A percentile compares a stretch with the other conserved stretches of the same genome.
Evolutionary conservation across 2,888 invertebrate genomes (phyloP).

Genomic region (Drosophila pegasa): DNA sequence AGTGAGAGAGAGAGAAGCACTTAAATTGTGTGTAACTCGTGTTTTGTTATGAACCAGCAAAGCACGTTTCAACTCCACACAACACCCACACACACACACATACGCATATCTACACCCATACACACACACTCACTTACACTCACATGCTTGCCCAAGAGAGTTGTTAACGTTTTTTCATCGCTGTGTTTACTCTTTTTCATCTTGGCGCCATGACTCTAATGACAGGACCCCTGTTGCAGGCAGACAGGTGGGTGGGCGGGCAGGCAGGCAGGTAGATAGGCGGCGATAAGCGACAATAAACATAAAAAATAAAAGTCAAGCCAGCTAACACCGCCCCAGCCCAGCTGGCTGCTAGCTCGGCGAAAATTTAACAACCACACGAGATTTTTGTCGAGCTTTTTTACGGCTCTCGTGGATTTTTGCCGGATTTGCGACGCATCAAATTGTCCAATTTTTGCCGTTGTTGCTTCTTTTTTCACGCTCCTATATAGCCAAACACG

Average conservation of each 20-base stretch:
- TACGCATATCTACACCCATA: not conserved
- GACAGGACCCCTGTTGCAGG: conserved; percentile 59
- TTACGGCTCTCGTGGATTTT: conserved; percentile 53
- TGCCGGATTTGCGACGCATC: conserved; percentile 63
- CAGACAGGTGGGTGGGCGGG: conserved; percentile 30
- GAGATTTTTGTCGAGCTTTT: conserved; percentile 68
- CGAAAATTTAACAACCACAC: conserved; percentile 65
- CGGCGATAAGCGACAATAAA: conserved; percentile 76
- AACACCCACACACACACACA: not conserved
- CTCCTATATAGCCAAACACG: conserved; percentile 19
- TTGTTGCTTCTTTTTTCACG: not conserved
- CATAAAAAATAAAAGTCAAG: conserved; percentile 73
- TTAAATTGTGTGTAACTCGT: conserved; percentile 67
- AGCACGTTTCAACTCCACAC: conserved; percentile 15
- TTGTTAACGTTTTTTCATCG: conserved; percentile 79
- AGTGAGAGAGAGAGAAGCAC: conserved; percentile 4
- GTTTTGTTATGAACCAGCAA: conserved; percentile 54
- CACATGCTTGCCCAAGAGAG: conserved; percentile 68
- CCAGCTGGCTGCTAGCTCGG: conserved; percentile 19
- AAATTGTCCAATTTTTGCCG: conserved; percentile 13
- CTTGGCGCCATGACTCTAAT: conserved; percentile 72
- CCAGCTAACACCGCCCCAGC: not conserved
- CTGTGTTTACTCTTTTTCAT: conserved; percentile 78
- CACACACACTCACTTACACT: not conserved
- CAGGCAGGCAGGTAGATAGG: conserved; percentile 26